Conservation (phyloP, 1,140 invertebrate genomes). For the Drosophila asahinai region DNA sequence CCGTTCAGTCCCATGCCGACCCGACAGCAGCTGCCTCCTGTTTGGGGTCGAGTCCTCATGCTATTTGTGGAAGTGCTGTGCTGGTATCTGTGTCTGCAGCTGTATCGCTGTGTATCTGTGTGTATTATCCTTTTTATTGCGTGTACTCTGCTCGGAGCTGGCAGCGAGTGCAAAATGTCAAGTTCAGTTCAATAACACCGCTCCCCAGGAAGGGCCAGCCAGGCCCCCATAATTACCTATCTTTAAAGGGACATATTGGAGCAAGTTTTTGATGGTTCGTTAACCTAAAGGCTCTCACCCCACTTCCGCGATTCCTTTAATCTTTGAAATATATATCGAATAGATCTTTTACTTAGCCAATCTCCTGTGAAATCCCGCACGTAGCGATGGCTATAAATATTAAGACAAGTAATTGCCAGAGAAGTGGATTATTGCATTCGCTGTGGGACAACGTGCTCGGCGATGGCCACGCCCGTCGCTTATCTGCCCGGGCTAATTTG, state of each 20-base stretch:
- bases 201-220: not conserved
- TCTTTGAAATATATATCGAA: not conserved
- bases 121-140: slow-evolving; percentile 79
- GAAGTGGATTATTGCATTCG: slow-evolving; percentile 67
- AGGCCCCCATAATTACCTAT: slow-evolving; percentile 2
- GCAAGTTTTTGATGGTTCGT: not conserved
- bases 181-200: slow-evolving; percentile 81
- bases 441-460: slow-evolving; percentile 17
- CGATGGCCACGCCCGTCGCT: slow-evolving; percentile 39
- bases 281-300: not conserved
- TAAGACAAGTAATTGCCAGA: slow-evolving; percentile 64
- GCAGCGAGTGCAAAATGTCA: slow-evolving; percentile 71
- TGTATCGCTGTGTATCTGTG: slow-evolving; percentile 37
- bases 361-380: slow-evolving; percentile 32
- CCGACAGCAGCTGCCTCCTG: slow-evolving; percentile 37
- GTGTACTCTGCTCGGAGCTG: slow-evolving; percentile 41
- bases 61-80: slow-evolving; percentile 43
- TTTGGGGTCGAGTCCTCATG: slow-evolving; percentile 39
- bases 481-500: slow-evolving; percentile 72
- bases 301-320: not conserved
- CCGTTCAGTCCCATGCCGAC: slow-evolving; percentile 4
- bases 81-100: slow-evolving; percentile 29
- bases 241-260: not conserved
- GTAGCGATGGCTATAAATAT: slow-evolving; percentile 60
- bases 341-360: not conserved